phyloP scores from a whole-genome alignment of 2,797 vertebrate species.

The Discoglossus pictus region DNA sequence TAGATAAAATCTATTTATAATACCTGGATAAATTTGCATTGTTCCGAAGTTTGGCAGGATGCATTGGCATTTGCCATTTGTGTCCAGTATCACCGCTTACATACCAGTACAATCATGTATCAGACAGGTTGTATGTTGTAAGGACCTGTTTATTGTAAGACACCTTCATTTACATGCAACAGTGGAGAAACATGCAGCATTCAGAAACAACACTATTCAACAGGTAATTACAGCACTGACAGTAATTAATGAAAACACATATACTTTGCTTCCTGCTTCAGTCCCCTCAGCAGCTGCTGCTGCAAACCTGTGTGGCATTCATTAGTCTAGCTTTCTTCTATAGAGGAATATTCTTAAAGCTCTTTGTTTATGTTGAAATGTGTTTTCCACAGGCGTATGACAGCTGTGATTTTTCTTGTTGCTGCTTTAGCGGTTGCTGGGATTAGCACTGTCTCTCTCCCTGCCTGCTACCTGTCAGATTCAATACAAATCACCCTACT shows the following conservation, averaged over 20 bases:
- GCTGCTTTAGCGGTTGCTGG: constrained; percentile 33
- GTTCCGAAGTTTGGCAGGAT: too few relatives aligned
- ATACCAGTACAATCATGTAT: too few relatives aligned
- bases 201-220: constrained; percentile 22
- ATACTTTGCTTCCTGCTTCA: constrained; percentile 17
- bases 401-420: constrained; percentile 47
- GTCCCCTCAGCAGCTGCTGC: constrained; percentile 12
- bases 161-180: neutral
- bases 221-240: constrained; percentile 20
- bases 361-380: constrained; percentile 43
- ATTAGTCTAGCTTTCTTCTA: constrained; percentile 40
- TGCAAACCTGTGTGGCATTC: constrained; percentile 31
- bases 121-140: neutral
- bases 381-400: constrained; percentile 32
- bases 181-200: neutral
- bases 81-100: too few relatives aligned
- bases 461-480: constrained; percentile 38
- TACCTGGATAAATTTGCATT: too few relatives aligned
- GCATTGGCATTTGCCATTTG: too few relatives aligned
- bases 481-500: constrained; percentile 36
- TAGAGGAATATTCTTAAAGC: constrained; percentile 40
- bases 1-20: too few relatives aligned
- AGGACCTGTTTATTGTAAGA: neutral
- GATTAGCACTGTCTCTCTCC: constrained; percentile 40
- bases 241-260: constrained; percentile 38